phyloP scores from a whole-genome alignment of 2,113 vertebrate species.

The Azemiops feae region DNA sequence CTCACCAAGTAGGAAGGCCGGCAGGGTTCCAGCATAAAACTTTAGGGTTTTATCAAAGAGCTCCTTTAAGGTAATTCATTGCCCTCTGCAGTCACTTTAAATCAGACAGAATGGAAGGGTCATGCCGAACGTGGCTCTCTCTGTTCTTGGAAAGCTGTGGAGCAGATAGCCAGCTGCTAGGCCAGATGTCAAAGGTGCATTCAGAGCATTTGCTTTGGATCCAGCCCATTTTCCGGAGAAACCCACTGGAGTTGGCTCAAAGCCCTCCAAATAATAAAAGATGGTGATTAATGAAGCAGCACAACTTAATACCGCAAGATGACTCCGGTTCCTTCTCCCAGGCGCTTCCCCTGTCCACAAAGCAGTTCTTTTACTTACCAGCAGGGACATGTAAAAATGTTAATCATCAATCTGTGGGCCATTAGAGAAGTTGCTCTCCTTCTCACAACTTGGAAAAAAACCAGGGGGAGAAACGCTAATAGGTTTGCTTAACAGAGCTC shows the following conservation, averaged over 20 bases:
- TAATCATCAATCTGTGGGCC: constrained; percentile 80
- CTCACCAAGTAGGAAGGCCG: constrained; percentile 71
- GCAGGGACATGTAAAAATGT: constrained; percentile 79
- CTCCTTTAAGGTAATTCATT: constrained; percentile 84
- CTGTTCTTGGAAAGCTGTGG: constrained; percentile 72
- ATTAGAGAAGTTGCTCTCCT: constrained; percentile 78
- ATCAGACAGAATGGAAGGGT: constrained; percentile 75
- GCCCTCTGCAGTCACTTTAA: constrained; percentile 74
- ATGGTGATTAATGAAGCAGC: constrained; percentile 79
- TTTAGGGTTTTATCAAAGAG: constrained; percentile 69
- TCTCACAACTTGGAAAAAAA: constrained; percentile 78
- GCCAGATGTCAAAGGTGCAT: constrained; percentile 82
- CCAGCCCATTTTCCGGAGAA: constrained; percentile 66
- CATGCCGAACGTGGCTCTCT: constrained; percentile 71
- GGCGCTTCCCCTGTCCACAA: constrained; percentile 76
- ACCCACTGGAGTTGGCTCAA: constrained; percentile 72
- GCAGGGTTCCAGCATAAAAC: constrained; percentile 77
- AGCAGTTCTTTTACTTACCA: constrained; percentile 77
- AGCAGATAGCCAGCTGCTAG: constrained; percentile 76
- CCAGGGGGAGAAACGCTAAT: constrained; percentile 74
- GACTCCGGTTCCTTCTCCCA: constrained; percentile 70
- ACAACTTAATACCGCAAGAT: constrained; percentile 74
- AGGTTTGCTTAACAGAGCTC: constrained; percentile 77
- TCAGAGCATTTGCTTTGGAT: constrained; percentile 76
- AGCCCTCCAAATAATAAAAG: constrained; percentile 73